These are phyloP conservation scores for Melanchra persicariae DNA, from an alignment of 2,888 invertebrate genomes.

Conservation along the genomic window DNA sequence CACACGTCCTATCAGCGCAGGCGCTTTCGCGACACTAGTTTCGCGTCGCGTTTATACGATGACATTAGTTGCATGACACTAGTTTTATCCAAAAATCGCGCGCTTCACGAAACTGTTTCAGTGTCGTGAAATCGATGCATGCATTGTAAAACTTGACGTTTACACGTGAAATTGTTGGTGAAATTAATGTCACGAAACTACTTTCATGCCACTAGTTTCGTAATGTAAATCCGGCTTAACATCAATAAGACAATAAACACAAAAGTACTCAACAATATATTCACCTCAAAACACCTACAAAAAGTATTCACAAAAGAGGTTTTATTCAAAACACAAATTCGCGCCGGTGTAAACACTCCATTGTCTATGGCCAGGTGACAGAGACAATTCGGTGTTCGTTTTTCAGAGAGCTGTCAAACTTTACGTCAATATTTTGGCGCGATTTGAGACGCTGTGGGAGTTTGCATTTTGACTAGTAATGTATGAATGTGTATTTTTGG, in stretches of 20 bases:
- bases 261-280: slow-evolving; percentile 52
- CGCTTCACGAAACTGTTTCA: too few relatives aligned
- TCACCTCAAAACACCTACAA: slow-evolving; percentile 56
- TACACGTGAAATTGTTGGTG: too few relatives aligned
- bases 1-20: too few relatives aligned
- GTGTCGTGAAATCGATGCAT: too few relatives aligned
- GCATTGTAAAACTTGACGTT: too few relatives aligned
- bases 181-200: too few relatives aligned
- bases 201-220: too few relatives aligned
- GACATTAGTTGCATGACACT: too few relatives aligned
- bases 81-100: too few relatives aligned
- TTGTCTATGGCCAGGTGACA: slow-evolving; percentile 76
- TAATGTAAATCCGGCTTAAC: too few relatives aligned
- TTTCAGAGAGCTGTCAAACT: slow-evolving; percentile 78
- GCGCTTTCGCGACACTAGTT: too few relatives aligned
- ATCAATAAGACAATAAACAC: slow-evolving; percentile 59
- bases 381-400: slow-evolving; percentile 74
- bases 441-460: slow-evolving; percentile 87
- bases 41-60: too few relatives aligned
- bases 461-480: slow-evolving; percentile 56
- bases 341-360: slow-evolving; percentile 76
- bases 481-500: slow-evolving; percentile 57
- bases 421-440: slow-evolving; percentile 87
- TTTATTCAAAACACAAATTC: slow-evolving; percentile 75
- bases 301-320: slow-evolving; percentile 60